These are phyloP conservation scores for Agrilus mali DNA, from an alignment of 2,888 invertebrate genomes.

Conservation along the genomic window DNA sequence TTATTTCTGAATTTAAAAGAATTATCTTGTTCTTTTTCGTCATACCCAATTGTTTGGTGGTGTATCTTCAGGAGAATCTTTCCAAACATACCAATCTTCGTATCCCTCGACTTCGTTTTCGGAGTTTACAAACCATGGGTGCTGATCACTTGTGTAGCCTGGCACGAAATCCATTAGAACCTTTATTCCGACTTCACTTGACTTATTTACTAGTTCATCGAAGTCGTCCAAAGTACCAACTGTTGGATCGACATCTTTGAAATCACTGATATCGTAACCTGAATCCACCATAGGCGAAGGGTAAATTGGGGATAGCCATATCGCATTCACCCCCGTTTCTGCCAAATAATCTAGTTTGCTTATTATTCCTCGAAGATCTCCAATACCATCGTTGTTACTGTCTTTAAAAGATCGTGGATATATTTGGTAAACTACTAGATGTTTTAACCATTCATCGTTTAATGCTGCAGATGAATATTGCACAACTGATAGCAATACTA, in stretches of 20 bases:
- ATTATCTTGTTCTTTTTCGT: constrained; percentile 13
- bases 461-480: too few species aligned
- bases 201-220: too few species aligned
- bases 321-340: too few species aligned
- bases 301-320: too few species aligned
- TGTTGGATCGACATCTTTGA: constrained; percentile 53
- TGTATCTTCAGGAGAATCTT: too few species aligned
- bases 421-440: constrained; percentile 31
- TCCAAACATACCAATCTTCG: too few species aligned
- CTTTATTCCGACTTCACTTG: constrained; percentile 42
- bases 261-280: constrained; percentile 79
- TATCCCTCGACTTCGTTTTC: constrained; percentile 38
- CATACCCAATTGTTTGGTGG: constrained; percentile 72
- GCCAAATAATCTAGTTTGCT: constrained; percentile 74
- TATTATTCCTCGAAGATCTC: too few species aligned
- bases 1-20: too few species aligned
- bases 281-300: constrained; percentile 77
- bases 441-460: too few species aligned
- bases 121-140: constrained; percentile 71
- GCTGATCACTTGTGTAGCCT: constrained; percentile 60
- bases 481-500: too few species aligned
- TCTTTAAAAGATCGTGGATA: too few species aligned
- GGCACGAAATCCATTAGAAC: constrained; percentile 36
- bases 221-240: constrained; percentile 66
- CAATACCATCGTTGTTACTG: too few species aligned